phyloP scores from a whole-genome alignment of 2,888 invertebrate genomes.

The Drosophila greeni region DNA sequence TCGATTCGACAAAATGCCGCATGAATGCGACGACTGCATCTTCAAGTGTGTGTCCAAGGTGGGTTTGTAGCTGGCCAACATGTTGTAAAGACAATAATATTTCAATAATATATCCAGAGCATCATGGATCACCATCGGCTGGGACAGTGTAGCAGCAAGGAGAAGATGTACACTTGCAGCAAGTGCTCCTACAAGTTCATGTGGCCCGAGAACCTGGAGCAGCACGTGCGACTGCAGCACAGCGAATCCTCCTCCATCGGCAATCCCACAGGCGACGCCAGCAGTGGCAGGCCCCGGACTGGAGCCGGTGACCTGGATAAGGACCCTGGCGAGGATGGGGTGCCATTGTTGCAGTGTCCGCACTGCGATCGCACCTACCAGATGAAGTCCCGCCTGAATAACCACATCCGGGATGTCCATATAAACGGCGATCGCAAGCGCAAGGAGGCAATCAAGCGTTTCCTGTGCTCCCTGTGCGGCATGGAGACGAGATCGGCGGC shows the following conservation, averaged over 20 bases:
- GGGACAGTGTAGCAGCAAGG: conserved; percentile 75
- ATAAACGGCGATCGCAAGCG: conserved; percentile 65
- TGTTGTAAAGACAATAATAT: too few species aligned
- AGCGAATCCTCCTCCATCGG: conserved; percentile 42
- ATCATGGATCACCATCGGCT: conserved; percentile 81
- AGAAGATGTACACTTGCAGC: conserved; percentile 70
- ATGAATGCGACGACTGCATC: conserved; percentile 81
- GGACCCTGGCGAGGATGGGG: conserved; percentile 25
- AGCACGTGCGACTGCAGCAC: conserved; percentile 67
- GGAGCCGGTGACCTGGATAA: conserved; percentile 9
- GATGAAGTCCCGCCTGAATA: conserved; percentile 65
- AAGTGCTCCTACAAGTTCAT: conserved; percentile 76
- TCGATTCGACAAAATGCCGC: conserved; percentile 80
- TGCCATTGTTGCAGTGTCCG: conserved; percentile 78
- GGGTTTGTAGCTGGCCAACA: not conserved
- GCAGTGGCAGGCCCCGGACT: conserved; percentile 6
- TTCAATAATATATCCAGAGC: conserved; percentile 62
- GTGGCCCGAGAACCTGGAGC: conserved; percentile 76
- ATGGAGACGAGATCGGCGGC: conserved; percentile 82
- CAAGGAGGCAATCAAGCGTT: conserved; percentile 78
- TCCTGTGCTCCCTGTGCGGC: conserved; percentile 82
- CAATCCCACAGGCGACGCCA: not conserved
- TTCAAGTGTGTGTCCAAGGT: conserved; percentile 80
- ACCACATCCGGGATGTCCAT: conserved; percentile 65
- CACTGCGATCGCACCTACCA: conserved; percentile 81